Evolutionary conservation across 2,888 invertebrate species (phyloP).

Genomic region (Nezara viridula): DNA sequence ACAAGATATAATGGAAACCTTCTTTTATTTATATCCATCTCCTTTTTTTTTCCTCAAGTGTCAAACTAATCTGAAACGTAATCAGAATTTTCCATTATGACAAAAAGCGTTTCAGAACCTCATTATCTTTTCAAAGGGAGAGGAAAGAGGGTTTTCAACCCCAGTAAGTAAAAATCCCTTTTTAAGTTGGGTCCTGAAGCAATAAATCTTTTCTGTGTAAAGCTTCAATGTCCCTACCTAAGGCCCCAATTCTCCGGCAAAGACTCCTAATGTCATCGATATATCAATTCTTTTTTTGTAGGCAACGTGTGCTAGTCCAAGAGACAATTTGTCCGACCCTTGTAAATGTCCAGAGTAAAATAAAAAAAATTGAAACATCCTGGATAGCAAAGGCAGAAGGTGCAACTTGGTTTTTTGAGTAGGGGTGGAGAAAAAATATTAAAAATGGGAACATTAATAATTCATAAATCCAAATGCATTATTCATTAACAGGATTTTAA

Average conservation of each 20-base stretch:
- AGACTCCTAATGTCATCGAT: neutral
- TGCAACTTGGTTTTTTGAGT: no score
- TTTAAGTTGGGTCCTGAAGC: neutral
- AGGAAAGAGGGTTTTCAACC: slow-evolving; percentile 19
- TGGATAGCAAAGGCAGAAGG: neutral
- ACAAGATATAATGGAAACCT: neutral
- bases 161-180: slow-evolving; percentile 38
- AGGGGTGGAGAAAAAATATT: no score
- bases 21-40: neutral
- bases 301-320: neutral
- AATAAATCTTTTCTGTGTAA: slow-evolving; percentile 1
- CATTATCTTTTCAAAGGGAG: slow-evolving; percentile 15
- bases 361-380: neutral
- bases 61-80: neutral
- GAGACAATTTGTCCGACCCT: neutral
- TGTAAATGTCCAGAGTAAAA: neutral
- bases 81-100: neutral
- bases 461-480: no score
- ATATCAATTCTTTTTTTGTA: slow-evolving; percentile 30
- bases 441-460: no score
- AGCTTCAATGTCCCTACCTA: neutral
- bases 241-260: neutral
- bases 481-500: no score
- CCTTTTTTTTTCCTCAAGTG: neutral
- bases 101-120: slow-evolving; percentile 19